Evolutionary conservation across 2,113 vertebrate species (phyloP), one percentile per base, ranked within the genome.

Genomic region (Patagioenas fasciata): DNA sequence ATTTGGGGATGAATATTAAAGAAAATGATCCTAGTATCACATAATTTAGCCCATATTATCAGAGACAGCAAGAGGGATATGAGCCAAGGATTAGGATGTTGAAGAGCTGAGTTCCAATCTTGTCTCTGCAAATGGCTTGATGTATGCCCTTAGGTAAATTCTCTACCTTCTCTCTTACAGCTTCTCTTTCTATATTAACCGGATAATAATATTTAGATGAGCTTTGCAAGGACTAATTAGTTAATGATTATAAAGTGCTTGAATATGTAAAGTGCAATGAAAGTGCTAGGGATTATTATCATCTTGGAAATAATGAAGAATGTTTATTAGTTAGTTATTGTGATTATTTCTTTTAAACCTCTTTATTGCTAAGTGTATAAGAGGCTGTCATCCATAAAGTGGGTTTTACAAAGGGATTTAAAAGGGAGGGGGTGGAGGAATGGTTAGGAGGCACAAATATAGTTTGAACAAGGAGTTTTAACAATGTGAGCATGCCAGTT

Each of bases 171-270:
- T 91, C 86, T 82, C 83, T 89, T 96, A 86, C 83, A 92, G 88
- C 95, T 95, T 65, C 92, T 77, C 73, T 86, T 94, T 93, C 93
- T 87, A 73, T 71, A 79, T 94, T 96, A 97, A 91, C 92, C 92
- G 92, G 96, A 96, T 97, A 97, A 96, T 95, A 96, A 95, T 92
- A 95, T 96, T 96, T 97, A 93, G 91, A 97, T 92, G 96, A 97
- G 96, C 88, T 94, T 97, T 96, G 88, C 66, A 88, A 92, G 92
- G 91, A 89, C 95, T 97, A 96, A 97, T 97, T 96, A 96, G 83
- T 96, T 96, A 97, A 96, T 97, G 92, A 92, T 92, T 96, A 81
- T 92, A 89, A 95, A 96, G 80, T 93, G 91, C 93, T 94, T 96
- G 88, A 95, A 95, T 95, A 94, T 92, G 88, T 94, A 93, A 95